Evolutionary conservation across 2,797 vertebrate species (phyloP).

Genomic region (Phoxinus dragarum): DNA sequence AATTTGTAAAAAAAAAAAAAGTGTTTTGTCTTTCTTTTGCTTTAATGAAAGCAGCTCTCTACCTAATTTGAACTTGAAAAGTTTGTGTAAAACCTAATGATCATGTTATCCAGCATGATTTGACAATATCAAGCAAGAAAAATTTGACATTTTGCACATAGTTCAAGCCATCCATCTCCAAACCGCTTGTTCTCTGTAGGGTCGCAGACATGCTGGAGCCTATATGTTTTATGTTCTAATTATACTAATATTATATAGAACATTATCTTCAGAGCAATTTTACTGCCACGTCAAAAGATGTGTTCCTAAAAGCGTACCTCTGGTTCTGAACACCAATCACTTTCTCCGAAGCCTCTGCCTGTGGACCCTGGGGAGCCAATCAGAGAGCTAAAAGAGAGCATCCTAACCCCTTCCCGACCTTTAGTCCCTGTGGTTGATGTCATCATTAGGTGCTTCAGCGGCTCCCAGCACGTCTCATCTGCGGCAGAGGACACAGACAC

Average conservation of each 20-base stretch:
- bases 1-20: not conserved
- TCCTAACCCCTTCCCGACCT: slow-evolving; percentile 56
- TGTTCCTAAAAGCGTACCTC: slow-evolving; percentile 3
- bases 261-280: not conserved
- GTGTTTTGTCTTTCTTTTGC: not conserved
- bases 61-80: not conserved
- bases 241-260: not conserved
- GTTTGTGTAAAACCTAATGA: not conserved
- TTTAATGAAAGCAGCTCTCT: not conserved
- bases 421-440: slow-evolving; percentile 55
- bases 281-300: not conserved
- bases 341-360: slow-evolving; percentile 39
- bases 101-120: not conserved
- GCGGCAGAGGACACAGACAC: slow-evolving; percentile 49
- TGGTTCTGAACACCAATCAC: slow-evolving; percentile 31
- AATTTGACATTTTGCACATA: not conserved
- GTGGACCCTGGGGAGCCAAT: slow-evolving; percentile 53
- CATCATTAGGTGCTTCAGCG: slow-evolving; percentile 57
- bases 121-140: not conserved
- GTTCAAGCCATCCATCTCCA: not conserved
- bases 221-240: not conserved
- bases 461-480: slow-evolving; percentile 53
- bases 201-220: not conserved
- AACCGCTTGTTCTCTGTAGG: not conserved
- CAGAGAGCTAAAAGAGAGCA: slow-evolving; percentile 52